phyloP scores from a whole-genome alignment of 1,140 invertebrate species.

The Macrosteles quadrilineatus region DNA sequence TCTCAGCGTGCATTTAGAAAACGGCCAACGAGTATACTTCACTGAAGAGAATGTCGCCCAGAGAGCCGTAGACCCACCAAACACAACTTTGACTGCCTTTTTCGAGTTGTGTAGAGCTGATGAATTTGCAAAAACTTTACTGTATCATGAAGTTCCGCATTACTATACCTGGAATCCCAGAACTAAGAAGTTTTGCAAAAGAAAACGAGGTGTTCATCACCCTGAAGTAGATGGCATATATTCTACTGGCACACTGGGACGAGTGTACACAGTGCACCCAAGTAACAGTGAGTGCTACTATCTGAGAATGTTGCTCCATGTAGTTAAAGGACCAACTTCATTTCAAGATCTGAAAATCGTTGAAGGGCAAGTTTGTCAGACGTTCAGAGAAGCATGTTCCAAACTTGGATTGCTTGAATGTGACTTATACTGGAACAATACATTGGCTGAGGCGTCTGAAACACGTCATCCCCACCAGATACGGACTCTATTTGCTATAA shows the following conservation, averaged over 20 bases:
- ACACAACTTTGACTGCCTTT: conserved; percentile 27
- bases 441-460: not conserved
- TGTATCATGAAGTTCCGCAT: not conserved
- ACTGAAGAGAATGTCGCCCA: conserved; percentile 32
- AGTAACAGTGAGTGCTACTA: conserved; percentile 49
- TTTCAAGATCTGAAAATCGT: conserved; percentile 43
- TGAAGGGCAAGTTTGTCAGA: conserved; percentile 37
- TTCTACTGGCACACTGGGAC: too few relatives aligned
- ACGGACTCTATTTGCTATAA: not conserved
- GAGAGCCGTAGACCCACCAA: not conserved
- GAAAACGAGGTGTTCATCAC: not conserved
- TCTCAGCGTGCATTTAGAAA: conserved; percentile 44
- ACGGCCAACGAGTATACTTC: conserved; percentile 42
- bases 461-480: not conserved
- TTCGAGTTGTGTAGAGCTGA: conserved; percentile 20
- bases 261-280: conserved; percentile 49
- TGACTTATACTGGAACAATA: conserved; percentile 41
- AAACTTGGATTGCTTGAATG: conserved; percentile 39
- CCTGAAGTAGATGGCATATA: conserved; percentile 42
- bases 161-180: not conserved
- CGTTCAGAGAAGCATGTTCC: conserved; percentile 41
- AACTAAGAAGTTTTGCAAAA: not conserved
- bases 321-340: conserved; percentile 44
- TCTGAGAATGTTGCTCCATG: conserved; percentile 49
- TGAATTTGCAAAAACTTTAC: conserved; percentile 32